phyloP scores from a whole-genome alignment of 2,888 invertebrate genomes.

The Drosophila mettleri region DNA sequence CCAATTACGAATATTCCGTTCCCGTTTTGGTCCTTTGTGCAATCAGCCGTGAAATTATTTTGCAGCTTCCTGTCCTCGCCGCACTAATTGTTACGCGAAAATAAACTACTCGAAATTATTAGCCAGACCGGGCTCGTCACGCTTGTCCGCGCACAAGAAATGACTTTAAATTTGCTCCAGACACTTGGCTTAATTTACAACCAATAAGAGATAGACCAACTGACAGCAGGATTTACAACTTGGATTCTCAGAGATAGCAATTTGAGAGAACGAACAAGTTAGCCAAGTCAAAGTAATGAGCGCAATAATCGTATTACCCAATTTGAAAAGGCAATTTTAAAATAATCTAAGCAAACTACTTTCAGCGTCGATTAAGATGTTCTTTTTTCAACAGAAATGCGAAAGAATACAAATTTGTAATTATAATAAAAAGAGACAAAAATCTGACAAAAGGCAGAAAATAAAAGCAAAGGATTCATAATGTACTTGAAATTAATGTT shows the following conservation, averaged over 20 bases:
- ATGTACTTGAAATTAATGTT: constrained; percentile 1
- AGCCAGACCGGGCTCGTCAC: constrained; percentile 10
- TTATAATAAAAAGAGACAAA: not conserved
- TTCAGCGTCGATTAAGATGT: not conserved
- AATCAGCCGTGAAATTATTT: constrained; percentile 69
- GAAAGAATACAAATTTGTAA: not conserved
- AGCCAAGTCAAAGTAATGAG: not conserved
- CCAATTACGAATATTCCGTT: constrained; percentile 65
- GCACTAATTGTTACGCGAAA: constrained; percentile 50
- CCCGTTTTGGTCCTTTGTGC: constrained; percentile 45
- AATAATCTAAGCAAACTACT: not conserved
- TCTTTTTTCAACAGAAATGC: not conserved
- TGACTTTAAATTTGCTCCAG: constrained; percentile 41
- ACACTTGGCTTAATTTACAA: constrained; percentile 28
- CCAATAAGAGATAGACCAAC: not conserved
- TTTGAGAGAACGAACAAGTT: not conserved
- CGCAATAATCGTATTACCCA: not conserved
- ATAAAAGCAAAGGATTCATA: not conserved
- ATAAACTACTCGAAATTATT: constrained; percentile 59
- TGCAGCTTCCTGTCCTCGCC: constrained; percentile 30
- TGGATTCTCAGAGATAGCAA: not conserved
- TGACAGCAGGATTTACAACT: not conserved
- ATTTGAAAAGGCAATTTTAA: not conserved
- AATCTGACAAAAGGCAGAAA: not conserved
- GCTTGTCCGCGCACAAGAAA: constrained; percentile 26